Evolutionary conservation across 2,113 vertebrate genomes (phyloP).

Genomic region (Centropus unirufus): DNA sequence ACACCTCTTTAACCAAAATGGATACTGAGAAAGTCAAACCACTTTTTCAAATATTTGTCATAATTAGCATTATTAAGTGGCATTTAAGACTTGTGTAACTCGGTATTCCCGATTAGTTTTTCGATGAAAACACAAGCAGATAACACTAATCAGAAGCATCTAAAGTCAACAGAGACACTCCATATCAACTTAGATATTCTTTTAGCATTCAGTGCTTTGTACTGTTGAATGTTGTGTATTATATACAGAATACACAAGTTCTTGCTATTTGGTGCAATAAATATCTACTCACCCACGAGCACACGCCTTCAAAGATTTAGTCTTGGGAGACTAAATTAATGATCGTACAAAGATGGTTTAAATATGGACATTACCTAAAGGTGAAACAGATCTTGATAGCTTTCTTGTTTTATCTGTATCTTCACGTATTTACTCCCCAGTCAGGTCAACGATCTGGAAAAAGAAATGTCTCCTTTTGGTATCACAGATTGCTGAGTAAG

Average conservation of each 20-base stretch:
- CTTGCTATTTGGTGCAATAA: neutral
- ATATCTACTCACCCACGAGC: neutral
- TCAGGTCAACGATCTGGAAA: neutral
- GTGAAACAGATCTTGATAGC: neutral
- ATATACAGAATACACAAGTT: neutral
- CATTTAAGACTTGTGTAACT: neutral
- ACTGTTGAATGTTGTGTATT: neutral
- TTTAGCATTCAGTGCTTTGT: neutral
- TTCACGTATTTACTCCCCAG: neutral
- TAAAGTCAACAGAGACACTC: neutral
- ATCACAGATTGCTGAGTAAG: neutral
- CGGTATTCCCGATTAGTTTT: neutral
- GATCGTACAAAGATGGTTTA: neutral
- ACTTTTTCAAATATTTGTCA: neutral
- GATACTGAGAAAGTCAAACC: neutral
- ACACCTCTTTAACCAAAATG: neutral
- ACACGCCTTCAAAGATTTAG: neutral
- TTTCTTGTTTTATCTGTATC: neutral
- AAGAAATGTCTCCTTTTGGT: neutral
- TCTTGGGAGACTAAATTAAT: neutral
- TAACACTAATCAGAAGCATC: neutral
- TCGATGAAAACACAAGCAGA: neutral
- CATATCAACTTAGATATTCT: neutral
- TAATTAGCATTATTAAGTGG: neutral
- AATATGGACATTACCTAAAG: neutral